Evolutionary conservation across 2,797 vertebrate species (phyloP), one percentile per base, ranked within the genome.

Genomic region (Paratrypauchen microcephalus): DNA sequence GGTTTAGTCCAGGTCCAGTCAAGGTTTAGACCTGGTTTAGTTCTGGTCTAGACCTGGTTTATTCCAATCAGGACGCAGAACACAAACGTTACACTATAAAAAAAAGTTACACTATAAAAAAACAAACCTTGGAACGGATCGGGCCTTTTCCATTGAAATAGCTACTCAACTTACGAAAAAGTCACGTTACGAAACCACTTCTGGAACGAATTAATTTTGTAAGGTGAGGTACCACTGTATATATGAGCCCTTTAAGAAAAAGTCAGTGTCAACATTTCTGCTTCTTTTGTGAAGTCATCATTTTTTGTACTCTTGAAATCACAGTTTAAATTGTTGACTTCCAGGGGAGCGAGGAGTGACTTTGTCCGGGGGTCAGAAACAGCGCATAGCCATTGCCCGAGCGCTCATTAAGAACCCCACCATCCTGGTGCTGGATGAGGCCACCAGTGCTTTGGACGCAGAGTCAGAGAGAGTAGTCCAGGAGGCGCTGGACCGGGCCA

Each of bases 361-460:
- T 0, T 85, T 99, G n/a, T 99, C 97, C 0, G 97, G 96, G 0
- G 97, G 97, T 0, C 97, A 98, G 92, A 98, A 98, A 85, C 97
- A 99, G 78, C 95, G 97, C 11, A 90, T 99, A 1, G 97, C 97
- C 73, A 97, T 98, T 0, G 96, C 97, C 65, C 95, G 97, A 0
- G 97, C 97, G 0, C 90, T 99, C 58, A 92, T 99, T 75, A 98
- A 99, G 88, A 94, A 95, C 76, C 97, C 97, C 6, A 79, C 86
- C 0, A 88, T 99, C 78, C 88, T 98, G 62, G 92, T 98, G 62
- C 89, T 99, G 89, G 97, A 97, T 0, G 97, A 99, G 82, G 97
- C 97, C 76, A 99, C 96, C 2, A 99, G 97, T 0, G 97, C 97
- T 0, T 88, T 99, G 81, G 97, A 98, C 0, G 91, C 96, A 0